phyloP scores from a whole-genome alignment of 1,140 invertebrate genomes.

The Eupristina koningsbergeri region DNA sequence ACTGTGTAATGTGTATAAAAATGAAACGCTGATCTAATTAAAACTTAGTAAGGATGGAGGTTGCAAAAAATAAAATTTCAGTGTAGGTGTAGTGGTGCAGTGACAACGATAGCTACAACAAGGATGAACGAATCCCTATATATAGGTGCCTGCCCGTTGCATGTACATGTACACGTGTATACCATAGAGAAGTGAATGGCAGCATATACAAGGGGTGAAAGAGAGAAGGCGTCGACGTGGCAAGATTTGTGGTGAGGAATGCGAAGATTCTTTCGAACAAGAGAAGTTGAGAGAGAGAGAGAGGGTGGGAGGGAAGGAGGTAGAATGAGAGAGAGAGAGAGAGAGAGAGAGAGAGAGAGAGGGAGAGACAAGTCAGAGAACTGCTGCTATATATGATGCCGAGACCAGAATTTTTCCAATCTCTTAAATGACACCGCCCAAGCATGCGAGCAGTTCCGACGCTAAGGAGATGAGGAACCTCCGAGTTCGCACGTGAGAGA shows the following conservation, averaged over 20 bases:
- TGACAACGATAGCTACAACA: neutral
- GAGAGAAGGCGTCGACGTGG: constrained; percentile 44
- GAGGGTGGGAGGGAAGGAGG: neutral
- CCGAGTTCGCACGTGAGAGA: neutral
- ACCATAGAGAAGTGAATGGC: neutral
- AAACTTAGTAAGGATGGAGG: constrained; percentile 22
- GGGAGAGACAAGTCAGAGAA: neutral
- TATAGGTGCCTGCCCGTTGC: neutral
- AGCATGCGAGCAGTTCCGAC: neutral
- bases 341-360: constrained; percentile 38
- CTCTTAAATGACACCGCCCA: constrained; percentile 49
- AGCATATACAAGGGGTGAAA: constrained; percentile 45
- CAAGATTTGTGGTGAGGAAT: constrained; percentile 43
- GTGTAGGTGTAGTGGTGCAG: constrained; percentile 4
- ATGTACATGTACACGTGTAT: neutral
- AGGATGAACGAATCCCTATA: neutral
- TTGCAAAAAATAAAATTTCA: constrained; percentile 42
- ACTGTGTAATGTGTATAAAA: constrained; percentile 5
- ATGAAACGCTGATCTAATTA: neutral
- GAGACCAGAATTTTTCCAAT: constrained; percentile 46
- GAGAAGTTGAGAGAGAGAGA: constrained; percentile 17
- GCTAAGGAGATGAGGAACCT: constrained; percentile 17
- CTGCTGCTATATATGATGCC: constrained; percentile 17
- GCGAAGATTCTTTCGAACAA: constrained; percentile 20
- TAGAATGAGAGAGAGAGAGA: constrained; percentile 33